Evolutionary conservation across 2,113 vertebrate species (phyloP).

Genomic region (Acanthisitta chloris): DNA sequence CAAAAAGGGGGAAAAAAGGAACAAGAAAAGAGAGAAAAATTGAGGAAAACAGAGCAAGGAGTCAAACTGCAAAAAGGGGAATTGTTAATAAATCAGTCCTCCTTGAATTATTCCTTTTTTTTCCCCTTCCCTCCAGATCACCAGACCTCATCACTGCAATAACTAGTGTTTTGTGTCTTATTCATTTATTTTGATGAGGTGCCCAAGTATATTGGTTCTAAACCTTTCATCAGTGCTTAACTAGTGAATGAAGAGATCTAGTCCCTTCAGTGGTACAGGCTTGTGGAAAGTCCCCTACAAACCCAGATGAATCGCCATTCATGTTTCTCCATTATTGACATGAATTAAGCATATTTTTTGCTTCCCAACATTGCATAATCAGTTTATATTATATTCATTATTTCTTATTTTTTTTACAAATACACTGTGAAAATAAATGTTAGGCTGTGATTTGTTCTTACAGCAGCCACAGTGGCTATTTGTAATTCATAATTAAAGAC

Average conservation of each 20-base stretch:
- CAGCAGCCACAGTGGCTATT: background rate
- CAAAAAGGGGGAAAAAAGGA: background rate
- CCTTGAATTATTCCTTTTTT: background rate
- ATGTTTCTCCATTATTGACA: background rate
- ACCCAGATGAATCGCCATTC: background rate
- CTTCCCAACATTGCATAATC: background rate
- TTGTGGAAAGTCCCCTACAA: background rate
- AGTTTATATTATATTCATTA: background rate
- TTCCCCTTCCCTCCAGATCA: background rate
- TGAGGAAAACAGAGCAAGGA: background rate
- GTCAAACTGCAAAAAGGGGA: background rate
- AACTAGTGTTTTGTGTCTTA: background rate
- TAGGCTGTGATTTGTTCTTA: background rate
- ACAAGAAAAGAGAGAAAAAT: background rate
- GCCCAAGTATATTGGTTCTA: background rate
- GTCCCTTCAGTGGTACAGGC: background rate
- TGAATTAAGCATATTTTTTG: background rate
- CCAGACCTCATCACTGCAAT: background rate
- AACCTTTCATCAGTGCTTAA: background rate
- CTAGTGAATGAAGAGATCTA: background rate
- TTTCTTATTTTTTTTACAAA: background rate
- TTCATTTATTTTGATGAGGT: background rate
- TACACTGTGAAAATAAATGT: background rate
- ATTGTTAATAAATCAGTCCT: background rate
- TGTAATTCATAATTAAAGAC: background rate